Evolutionary conservation across 2,888 invertebrate genomes (phyloP).

Genomic region (Hecatera dysodea): DNA sequence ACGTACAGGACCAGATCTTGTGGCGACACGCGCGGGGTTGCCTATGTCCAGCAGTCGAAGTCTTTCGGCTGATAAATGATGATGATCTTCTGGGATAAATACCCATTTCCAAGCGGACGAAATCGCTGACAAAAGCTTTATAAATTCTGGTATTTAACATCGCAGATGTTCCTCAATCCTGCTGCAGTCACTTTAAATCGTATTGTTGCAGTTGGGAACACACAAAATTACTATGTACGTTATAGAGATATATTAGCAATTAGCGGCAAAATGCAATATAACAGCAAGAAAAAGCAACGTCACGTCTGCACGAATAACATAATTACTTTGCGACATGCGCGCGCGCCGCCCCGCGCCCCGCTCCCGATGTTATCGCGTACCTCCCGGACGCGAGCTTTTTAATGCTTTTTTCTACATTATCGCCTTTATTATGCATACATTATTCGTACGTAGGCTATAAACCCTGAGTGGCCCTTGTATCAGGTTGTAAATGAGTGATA

Average conservation of each 20-base stretch:
- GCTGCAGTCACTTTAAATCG: no score
- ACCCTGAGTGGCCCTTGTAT: constrained; percentile 40
- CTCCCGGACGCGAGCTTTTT: constrained; percentile 59
- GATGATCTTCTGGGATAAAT: no score
- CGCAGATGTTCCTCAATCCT: no score
- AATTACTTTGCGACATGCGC: constrained; percentile 48
- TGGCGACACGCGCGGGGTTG: no score
- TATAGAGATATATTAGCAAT: not conserved
- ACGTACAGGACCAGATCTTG: no score
- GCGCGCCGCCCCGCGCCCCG: constrained; percentile 51
- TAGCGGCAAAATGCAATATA: not conserved
- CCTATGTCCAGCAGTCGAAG: no score
- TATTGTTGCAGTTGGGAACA: no score
- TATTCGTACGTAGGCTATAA: constrained; percentile 45
- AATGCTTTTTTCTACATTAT: constrained; percentile 53
- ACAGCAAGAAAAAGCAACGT: constrained; percentile 26
- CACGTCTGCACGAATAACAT: constrained; percentile 46
- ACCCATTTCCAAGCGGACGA: no score
- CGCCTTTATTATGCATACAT: constrained; percentile 52
- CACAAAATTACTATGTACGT: no score
- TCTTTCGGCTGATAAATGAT: no score
- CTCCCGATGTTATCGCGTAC: constrained; percentile 53
- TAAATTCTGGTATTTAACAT: no score
- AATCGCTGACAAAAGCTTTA: no score
- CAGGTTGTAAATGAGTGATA: constrained; percentile 45